These are phyloP conservation scores for Drosophila persimilis DNA, from an alignment of 1,140 invertebrate species.

Conservation along the genomic window DNA sequence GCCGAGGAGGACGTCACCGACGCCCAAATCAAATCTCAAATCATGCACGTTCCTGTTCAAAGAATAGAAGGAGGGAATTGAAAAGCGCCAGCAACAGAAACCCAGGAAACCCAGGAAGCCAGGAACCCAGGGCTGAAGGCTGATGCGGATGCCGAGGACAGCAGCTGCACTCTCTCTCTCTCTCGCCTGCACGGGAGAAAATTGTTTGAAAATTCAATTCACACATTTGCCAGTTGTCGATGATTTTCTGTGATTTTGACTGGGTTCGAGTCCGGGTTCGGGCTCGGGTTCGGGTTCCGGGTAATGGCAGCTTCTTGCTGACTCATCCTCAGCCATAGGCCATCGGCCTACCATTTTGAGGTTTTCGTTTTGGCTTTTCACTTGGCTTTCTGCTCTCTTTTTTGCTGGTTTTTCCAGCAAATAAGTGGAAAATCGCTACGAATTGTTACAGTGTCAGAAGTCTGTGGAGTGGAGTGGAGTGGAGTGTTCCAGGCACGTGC, in stretches of 20 bases:
- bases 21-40: conserved; percentile 76
- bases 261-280: conserved; percentile 12
- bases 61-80: conserved; percentile 13
- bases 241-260: conserved; percentile 75
- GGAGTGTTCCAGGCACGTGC: conserved; percentile 58
- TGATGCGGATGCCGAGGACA: conserved; percentile 15
- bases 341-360: conserved; percentile 41
- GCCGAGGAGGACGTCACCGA: conserved; percentile 7
- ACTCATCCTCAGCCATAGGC: conserved; percentile 38
- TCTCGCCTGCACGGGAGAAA: conserved; percentile 28
- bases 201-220: conserved; percentile 81
- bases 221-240: conserved; percentile 81
- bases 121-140: conserved; percentile 3
- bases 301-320: conserved; percentile 47
- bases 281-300: conserved; percentile 11
- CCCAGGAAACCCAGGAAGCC: not conserved
- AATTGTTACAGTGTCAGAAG: conserved; percentile 71
- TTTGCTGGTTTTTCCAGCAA: conserved; percentile 46
- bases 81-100: conserved; percentile 39
- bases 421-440: conserved; percentile 78
- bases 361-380: conserved; percentile 19
- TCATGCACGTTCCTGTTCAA: conserved; percentile 63
- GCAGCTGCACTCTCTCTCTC: conserved; percentile 38
- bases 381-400: not conserved
- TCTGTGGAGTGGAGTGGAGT: conserved; percentile 34